A percentile compares a stretch with the other conserved stretches of the same genome.
phyloP scores from a whole-genome alignment of 1,140 invertebrate species.

The Pararge aegeria region DNA sequence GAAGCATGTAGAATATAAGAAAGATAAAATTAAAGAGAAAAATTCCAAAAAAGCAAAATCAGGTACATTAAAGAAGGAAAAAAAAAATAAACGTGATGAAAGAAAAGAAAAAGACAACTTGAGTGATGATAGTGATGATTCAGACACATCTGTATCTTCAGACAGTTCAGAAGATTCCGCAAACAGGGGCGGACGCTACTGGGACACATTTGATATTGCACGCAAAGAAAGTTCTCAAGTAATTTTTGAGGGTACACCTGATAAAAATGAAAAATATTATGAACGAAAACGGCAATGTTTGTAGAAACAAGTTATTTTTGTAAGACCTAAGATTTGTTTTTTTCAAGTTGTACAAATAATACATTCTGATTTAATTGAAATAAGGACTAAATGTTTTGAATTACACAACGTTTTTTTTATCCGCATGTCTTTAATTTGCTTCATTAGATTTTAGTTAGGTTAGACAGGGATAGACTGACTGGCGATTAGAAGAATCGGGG shows the following conservation, averaged over 20 bases:
- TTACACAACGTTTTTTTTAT: no score
- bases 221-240: constrained; percentile 13
- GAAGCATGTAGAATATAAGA: constrained; percentile 3
- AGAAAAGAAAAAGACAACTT: constrained; percentile 20
- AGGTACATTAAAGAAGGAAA: constrained; percentile 12
- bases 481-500: no score
- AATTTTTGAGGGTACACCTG: constrained; percentile 7
- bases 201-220: constrained; percentile 44
- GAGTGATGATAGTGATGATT: constrained; percentile 6
- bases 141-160: constrained; percentile 17
- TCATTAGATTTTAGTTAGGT: no score
- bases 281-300: constrained; percentile 18
- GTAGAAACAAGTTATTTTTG: neutral
- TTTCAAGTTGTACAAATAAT: neutral
- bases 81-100: constrained; percentile 7
- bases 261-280: constrained; percentile 12
- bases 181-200: constrained; percentile 37
- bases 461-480: no score
- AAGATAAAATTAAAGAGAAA: constrained; percentile 2
- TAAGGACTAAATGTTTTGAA: no score
- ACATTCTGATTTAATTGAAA: no score
- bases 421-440: no score
- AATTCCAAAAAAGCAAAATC: neutral
- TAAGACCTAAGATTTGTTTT: neutral
- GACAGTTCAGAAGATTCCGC: constrained; percentile 12